Evolutionary conservation across 2,113 vertebrate species (phyloP).

Genomic region (Natator depressus): DNA sequence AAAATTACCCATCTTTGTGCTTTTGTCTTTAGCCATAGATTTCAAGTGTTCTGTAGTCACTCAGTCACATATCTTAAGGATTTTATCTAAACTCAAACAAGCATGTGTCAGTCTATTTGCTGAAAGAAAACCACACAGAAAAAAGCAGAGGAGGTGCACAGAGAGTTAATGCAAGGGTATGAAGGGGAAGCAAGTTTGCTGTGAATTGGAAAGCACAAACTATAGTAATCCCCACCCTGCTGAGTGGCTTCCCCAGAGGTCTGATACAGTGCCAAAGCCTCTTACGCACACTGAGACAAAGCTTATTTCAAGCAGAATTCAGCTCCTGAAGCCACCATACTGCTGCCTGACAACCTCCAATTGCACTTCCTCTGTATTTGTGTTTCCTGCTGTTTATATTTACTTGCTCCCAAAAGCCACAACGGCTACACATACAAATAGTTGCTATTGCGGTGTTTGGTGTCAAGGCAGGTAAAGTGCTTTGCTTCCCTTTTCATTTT

Average conservation of each 20-base stretch:
- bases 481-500: conserved; percentile 47
- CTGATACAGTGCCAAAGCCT: conserved; percentile 84
- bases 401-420: conserved; percentile 82
- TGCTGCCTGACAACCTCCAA: conserved; percentile 79
- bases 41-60: neutral
- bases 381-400: conserved; percentile 85
- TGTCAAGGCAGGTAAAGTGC: conserved; percentile 71
- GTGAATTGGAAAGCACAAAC: conserved; percentile 81
- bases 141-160: conserved; percentile 59
- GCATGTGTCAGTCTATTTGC: conserved; percentile 26
- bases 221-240: conserved; percentile 82
- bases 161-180: conserved; percentile 72
- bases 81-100: conserved; percentile 2
- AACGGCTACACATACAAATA: conserved; percentile 83
- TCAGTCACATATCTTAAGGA: neutral
- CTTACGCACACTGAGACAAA: conserved; percentile 84
- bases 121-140: conserved; percentile 22
- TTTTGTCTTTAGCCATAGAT: conserved; percentile 14
- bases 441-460: conserved; percentile 71
- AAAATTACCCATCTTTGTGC: conserved; percentile 57
- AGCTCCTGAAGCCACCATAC: conserved; percentile 77
- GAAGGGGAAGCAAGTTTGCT: conserved; percentile 78
- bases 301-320: conserved; percentile 80
- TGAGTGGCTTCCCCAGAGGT: conserved; percentile 83
- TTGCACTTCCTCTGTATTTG: conserved; percentile 78